These are phyloP conservation scores for Andrena cerasifolii DNA, from an alignment of 1,140 invertebrate genomes.

Conservation along the genomic window DNA sequence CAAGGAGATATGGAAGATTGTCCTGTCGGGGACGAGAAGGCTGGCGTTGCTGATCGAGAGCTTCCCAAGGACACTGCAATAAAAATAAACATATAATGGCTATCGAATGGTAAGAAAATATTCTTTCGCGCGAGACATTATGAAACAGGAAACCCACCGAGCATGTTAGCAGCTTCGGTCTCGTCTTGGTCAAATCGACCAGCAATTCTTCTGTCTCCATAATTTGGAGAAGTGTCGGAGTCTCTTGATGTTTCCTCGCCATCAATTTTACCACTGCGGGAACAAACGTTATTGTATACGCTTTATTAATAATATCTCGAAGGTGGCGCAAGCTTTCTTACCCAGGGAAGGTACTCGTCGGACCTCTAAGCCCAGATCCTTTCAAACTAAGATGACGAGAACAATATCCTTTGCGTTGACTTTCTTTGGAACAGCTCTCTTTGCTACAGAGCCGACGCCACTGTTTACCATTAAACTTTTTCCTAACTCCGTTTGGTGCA, in stretches of 20 bases:
- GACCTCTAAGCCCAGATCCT: slow-evolving; percentile 85
- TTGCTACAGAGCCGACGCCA: slow-evolving; percentile 98
- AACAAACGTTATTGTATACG: slow-evolving; percentile 21
- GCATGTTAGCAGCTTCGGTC: slow-evolving; percentile 98
- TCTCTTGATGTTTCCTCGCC: slow-evolving; percentile 95
- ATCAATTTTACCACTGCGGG: slow-evolving; percentile 84
- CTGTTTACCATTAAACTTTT: slow-evolving; percentile 99
- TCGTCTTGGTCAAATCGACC: slow-evolving; percentile 95
- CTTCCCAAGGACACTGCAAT: slow-evolving; percentile 93
- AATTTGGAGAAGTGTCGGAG: slow-evolving; percentile 93
- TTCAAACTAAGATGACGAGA: slow-evolving; percentile 96
- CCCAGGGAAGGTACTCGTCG: slow-evolving; percentile 81
- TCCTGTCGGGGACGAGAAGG: slow-evolving; percentile 91
- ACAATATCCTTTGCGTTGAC: slow-evolving; percentile 97
- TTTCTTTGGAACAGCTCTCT: slow-evolving; percentile 98
- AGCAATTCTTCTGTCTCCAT: slow-evolving; percentile 86
- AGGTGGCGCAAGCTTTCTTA: slow-evolving; percentile 67
- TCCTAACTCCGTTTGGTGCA: slow-evolving; percentile 97
- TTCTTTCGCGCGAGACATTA: not conserved
- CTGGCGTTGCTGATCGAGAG: slow-evolving; percentile 94
- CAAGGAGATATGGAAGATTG: slow-evolving; percentile 85
- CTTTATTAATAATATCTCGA: not conserved
- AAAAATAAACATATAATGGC: slow-evolving; percentile 18
- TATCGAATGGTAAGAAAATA: not conserved
- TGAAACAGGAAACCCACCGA: slow-evolving; percentile 84